Evolutionary conservation across 2,113 vertebrate species (phyloP).

Genomic region (Protobothrops mucrosquamatus): DNA sequence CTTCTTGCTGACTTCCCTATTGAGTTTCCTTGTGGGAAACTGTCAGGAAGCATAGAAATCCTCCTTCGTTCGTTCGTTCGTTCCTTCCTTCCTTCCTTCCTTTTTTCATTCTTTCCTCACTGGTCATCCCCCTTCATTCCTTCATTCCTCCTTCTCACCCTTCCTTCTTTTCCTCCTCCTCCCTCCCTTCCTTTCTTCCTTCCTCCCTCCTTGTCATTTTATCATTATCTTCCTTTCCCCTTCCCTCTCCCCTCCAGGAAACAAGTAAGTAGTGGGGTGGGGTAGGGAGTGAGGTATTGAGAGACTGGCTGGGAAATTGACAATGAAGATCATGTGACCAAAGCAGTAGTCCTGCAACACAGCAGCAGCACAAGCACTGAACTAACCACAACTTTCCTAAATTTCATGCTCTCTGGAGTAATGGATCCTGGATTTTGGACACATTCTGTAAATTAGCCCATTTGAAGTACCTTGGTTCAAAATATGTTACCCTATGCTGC

Average conservation of each 20-base stretch:
- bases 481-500: neutral
- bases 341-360: neutral
- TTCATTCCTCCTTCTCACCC: no score
- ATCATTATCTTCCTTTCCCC: neutral
- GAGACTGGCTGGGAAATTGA: neutral
- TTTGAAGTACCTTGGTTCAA: neutral
- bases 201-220: neutral
- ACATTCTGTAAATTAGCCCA: neutral
- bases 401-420: neutral
- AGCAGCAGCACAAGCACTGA: neutral
- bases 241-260: neutral
- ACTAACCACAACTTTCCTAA: neutral
- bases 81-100: neutral
- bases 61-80: neutral
- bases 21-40: neutral
- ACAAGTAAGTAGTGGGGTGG: neutral
- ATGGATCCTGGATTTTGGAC: neutral
- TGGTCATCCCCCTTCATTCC: no score
- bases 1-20: neutral
- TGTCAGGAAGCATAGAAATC: neutral
- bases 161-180: neutral
- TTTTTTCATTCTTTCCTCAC: no score
- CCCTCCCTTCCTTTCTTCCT: no score
- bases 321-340: neutral
- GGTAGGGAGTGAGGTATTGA: neutral